Conservation (phyloP, 1,140 invertebrate species). For the Dolichoris vasculosae region DNA sequence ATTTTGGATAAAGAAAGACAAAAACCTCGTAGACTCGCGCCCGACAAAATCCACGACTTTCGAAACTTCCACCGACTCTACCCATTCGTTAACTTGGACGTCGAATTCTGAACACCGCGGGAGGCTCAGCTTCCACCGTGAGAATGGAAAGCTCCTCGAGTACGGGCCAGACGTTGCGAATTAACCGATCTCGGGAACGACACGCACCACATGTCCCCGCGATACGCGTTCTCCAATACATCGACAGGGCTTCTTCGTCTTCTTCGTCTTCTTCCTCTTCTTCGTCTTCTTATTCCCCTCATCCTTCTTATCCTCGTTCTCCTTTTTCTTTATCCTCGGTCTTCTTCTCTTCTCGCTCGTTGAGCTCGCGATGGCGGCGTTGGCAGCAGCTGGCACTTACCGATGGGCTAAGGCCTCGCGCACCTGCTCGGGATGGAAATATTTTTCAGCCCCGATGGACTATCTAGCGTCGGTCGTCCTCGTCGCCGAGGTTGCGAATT, state of each 20-base stretch:
- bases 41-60: too few species aligned
- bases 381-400: conserved; percentile 27
- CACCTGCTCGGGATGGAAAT: conserved; percentile 17
- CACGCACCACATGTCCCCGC: neutral
- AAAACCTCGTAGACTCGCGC: too few species aligned
- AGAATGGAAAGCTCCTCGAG: neutral
- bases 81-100: neutral
- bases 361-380: neutral
- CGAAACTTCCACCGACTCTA: too few species aligned
- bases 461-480: neutral
- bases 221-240: neutral
- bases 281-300: neutral
- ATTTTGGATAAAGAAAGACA: too few species aligned
- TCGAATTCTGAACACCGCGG: neutral
- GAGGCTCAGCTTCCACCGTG: neutral
- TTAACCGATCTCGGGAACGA: neutral
- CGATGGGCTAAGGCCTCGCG: neutral
- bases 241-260: neutral
- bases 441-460: conserved; percentile 11
- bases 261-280: neutral
- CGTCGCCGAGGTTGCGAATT: neutral
- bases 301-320: neutral
- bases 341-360: too few species aligned
- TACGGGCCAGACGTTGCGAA: neutral
- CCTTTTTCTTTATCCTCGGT: too few species aligned